A percentile compares a stretch with the other conserved stretches of the same genome.
These are phyloP conservation scores for Psix sp. DNA, from an alignment of 1,140 invertebrate genomes.

Conservation along the genomic window DNA sequence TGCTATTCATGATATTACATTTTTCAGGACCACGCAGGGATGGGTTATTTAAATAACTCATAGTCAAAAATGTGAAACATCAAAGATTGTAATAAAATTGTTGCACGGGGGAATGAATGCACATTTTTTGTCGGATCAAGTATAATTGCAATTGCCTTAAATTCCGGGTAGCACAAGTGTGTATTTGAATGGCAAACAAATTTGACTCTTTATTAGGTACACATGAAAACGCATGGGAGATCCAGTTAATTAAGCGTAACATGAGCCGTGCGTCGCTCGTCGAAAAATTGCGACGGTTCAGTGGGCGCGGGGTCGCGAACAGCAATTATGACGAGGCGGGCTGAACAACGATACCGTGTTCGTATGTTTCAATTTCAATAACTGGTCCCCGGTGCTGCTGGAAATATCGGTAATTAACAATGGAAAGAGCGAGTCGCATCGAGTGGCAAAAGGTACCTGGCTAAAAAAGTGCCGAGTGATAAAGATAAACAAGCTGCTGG, in stretches of 20 bases:
- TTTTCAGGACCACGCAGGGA: too few relatives aligned
- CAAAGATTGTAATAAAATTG: too few relatives aligned
- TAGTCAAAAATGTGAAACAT: too few relatives aligned
- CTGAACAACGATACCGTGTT: conserved; percentile 58
- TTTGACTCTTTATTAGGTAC: conserved; percentile 9
- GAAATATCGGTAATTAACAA: conserved; percentile 78
- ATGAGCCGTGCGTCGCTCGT: conserved; percentile 64
- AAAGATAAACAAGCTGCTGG: conserved; percentile 60
- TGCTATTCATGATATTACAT: too few relatives aligned
- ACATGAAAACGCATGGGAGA: conserved; percentile 38
- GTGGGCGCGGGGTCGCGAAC: conserved; percentile 41
- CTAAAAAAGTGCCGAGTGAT: conserved; percentile 57
- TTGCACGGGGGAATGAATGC: too few relatives aligned
- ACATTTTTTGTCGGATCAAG: too few relatives aligned
- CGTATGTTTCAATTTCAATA: conserved; percentile 78
- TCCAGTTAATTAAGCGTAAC: conserved; percentile 70
- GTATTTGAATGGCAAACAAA: neutral
- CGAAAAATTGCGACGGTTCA: conserved; percentile 52
- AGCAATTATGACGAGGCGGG: conserved; percentile 43
- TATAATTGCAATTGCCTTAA: too few relatives aligned
- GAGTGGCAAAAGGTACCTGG: conserved; percentile 55
- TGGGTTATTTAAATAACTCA: too few relatives aligned
- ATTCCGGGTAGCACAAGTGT: neutral
- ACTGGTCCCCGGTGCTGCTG: conserved; percentile 76
- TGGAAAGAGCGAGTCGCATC: conserved; percentile 54